phyloP scores from a whole-genome alignment of 2,797 vertebrate species.

The Rhincodon typus region DNA sequence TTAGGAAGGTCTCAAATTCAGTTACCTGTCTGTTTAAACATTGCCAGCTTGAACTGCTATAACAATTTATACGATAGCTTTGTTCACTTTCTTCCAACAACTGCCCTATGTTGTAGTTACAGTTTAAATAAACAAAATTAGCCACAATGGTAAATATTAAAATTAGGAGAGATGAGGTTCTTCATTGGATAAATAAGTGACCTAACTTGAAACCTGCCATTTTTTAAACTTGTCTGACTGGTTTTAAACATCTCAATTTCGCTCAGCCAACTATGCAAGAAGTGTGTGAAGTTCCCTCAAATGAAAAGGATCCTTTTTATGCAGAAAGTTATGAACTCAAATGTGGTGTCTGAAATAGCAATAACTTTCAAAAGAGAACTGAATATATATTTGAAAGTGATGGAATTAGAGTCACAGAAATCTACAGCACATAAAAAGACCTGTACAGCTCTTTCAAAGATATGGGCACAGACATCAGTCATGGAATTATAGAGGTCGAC shows the following conservation, averaged over 20 bases:
- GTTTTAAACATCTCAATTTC: not conserved
- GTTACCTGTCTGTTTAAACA: not conserved
- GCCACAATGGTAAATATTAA: not conserved
- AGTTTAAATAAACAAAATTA: not conserved
- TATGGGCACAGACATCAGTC: no score
- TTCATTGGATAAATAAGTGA: not conserved
- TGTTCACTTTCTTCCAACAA: not conserved
- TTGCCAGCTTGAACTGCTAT: not conserved
- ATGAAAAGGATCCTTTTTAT: not conserved
- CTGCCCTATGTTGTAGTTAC: not conserved
- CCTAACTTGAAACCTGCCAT: not conserved
- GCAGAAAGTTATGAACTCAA: not conserved
- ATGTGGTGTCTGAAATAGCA: not conserved
- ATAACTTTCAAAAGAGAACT: not conserved
- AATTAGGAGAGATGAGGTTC: not conserved
- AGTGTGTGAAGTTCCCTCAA: not conserved
- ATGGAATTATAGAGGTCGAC: no score
- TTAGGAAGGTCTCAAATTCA: not conserved
- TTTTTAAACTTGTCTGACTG: not conserved
- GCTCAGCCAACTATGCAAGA: not conserved
- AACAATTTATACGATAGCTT: not conserved
- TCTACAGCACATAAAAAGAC: no score
- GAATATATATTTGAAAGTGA: not conserved
- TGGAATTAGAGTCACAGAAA: not conserved
- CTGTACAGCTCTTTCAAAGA: not conserved